phyloP scores from a whole-genome alignment of 1,140 invertebrate genomes.

The Papilio aristodemus region DNA sequence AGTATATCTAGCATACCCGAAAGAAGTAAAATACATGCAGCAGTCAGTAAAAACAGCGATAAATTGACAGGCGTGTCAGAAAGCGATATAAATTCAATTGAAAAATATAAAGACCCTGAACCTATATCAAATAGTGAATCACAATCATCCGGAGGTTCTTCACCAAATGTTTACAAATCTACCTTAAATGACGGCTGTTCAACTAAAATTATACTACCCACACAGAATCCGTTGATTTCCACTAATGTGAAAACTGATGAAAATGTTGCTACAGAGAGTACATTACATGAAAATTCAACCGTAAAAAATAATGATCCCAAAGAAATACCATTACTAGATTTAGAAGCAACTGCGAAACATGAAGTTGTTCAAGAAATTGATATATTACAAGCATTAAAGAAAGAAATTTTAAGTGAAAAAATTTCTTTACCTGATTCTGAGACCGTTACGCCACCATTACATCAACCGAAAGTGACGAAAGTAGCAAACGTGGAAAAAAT shows the following conservation, averaged over 20 bases:
- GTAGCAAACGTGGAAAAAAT: conserved; percentile 64
- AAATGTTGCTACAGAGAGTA: background rate
- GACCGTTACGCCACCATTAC: conserved; percentile 53
- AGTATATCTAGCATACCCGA: conserved; percentile 13
- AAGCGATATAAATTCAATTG: background rate
- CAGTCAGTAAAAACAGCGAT: background rate
- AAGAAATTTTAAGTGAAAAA: conserved; percentile 70
- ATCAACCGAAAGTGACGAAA: conserved; percentile 72
- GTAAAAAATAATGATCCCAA: conserved; percentile 34
- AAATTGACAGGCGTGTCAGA: background rate
- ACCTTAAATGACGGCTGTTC: conserved; percentile 36
- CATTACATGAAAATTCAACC: background rate
- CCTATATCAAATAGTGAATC: conserved; percentile 1
- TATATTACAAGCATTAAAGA: conserved; percentile 76
- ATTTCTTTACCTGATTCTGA: conserved; percentile 49
- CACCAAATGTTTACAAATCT: conserved; percentile 54
- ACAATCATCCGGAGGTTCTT: conserved; percentile 27
- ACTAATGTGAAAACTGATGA: background rate
- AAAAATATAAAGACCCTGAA: conserved; percentile 5
- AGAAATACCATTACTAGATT: conserved; percentile 64
- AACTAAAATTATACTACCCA: background rate
- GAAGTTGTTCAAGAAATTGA: conserved; percentile 71
- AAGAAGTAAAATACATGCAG: background rate
- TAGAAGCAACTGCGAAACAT: conserved; percentile 44
- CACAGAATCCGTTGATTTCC: background rate